Evolutionary conservation across 2,113 vertebrate genomes (phyloP), one percentile per base, ranked within the genome.

Genomic region (Lota lota): DNA sequence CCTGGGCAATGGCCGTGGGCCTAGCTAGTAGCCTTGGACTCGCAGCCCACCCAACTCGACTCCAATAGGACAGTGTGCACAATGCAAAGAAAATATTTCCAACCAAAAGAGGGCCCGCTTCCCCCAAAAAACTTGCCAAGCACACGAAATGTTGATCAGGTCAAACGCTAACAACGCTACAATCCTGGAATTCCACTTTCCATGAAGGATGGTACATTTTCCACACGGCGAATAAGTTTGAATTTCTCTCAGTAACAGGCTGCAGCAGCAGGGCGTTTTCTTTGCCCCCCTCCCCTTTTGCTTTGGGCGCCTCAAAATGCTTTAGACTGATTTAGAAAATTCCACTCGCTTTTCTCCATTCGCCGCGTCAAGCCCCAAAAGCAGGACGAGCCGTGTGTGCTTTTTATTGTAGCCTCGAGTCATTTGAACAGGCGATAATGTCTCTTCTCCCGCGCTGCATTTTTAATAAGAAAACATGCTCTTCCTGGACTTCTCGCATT

Each of bases 191-290:
- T 33, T 72, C 79, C 81, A 68, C 78, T 72, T 66, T 69, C 62
- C 21, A 61, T 56, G 18, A 77, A 19, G 59, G 67, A 67, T 69
- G 68, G 67, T 72, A 59, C 80, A 79, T 86, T 77, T 82, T 5
- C 15, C 85, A 87, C 78, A 88, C 85, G 81, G 77, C 73, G 77
- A 81, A 82, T 83, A 91, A 90, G 85, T 90, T 90, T 85, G 81
- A 80, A 82, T 86, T 86, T 67, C 79, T 63, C 77, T 58, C 80
- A 80, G 85, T 85, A 87, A 80, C 88, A 87, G 91, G 82, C 28
- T 33, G 28, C 28, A 33, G 4, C 87, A 51, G 78, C 77, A 87
- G 92, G 92, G 92, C 90, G 92, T 91, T 91, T 92, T 92, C 91
- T 87, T 78, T 24, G 70, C 68, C 78, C 85, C 79, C 86, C 84